These are phyloP conservation scores for Dipodomys ordii DNA, from an alignment of 2,113 vertebrate species.

Conservation along the genomic window DNA sequence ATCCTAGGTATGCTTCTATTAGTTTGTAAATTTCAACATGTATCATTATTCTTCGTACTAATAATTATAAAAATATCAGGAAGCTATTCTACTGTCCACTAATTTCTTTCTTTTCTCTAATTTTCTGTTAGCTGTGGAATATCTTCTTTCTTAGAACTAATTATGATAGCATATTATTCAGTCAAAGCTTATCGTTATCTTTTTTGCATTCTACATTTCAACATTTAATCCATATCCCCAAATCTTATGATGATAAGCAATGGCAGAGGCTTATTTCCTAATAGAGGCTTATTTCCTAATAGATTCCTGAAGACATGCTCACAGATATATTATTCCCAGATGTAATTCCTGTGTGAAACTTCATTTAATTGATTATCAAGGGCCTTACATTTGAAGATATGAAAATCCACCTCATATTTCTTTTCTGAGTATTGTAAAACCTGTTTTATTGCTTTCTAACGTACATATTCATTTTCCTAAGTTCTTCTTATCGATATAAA, in stretches of 20 bases:
- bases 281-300: not conserved
- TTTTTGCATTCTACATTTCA: not conserved
- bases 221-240: not conserved
- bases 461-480: not conserved
- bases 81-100: not conserved
- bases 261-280: not conserved
- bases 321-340: not conserved
- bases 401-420: slow-evolving; percentile 19
- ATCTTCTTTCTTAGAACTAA: not conserved
- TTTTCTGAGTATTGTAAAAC: not conserved
- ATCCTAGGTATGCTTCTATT: not conserved
- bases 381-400: not conserved
- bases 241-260: not conserved
- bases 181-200: not conserved
- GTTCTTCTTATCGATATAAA: not conserved
- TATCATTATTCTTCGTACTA: not conserved
- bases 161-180: not conserved
- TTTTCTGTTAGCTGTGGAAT: not conserved
- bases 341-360: not conserved
- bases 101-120: not conserved
- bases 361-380: not conserved
- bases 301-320: not conserved
- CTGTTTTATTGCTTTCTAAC: not conserved
- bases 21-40: slow-evolving; percentile 5
- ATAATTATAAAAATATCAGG: slow-evolving; percentile 11